These are phyloP conservation scores for Malthinus flaveolus DNA, from an alignment of 2,888 invertebrate genomes.

Conservation along the genomic window DNA sequence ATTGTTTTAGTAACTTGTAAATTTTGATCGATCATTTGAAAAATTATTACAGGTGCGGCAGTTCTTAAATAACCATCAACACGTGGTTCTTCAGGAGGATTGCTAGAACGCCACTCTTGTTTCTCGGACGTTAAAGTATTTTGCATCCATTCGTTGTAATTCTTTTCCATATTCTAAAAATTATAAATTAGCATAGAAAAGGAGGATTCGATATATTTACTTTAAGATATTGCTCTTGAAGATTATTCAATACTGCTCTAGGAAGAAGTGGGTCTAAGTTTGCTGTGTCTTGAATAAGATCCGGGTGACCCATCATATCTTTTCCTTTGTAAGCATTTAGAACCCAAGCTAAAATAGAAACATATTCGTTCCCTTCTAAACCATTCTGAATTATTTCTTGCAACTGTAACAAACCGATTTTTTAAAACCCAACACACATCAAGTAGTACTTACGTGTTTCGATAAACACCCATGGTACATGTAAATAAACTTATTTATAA, in stretches of 20 bases:
- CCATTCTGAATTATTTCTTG: slow-evolving; percentile 87
- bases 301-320: slow-evolving; percentile 87
- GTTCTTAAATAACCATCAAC: slow-evolving; percentile 86
- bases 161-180: slow-evolving; percentile 78
- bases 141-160: slow-evolving; percentile 95
- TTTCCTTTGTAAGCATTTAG: slow-evolving; percentile 87
- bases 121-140: slow-evolving; percentile 90
- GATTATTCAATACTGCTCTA: slow-evolving; percentile 70
- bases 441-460: slow-evolving; percentile 64
- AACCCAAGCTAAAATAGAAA: slow-evolving; percentile 90
- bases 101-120: slow-evolving; percentile 86
- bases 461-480: slow-evolving; percentile 94
- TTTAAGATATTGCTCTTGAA: slow-evolving; percentile 82
- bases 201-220: slow-evolving; percentile 45
- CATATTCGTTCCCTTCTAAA: slow-evolving; percentile 95
- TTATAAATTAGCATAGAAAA: neutral
- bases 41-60: slow-evolving; percentile 92
- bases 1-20: slow-evolving; percentile 70
- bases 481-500: slow-evolving; percentile 85
- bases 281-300: slow-evolving; percentile 59
- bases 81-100: slow-evolving; percentile 68
- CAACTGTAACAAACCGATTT: slow-evolving; percentile 57
- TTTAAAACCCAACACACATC: neutral
- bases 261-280: slow-evolving; percentile 80
- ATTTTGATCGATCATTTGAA: slow-evolving; percentile 98